Evolutionary conservation across 2,797 vertebrate genomes (phyloP).

Genomic region (Synanceia verrucosa): DNA sequence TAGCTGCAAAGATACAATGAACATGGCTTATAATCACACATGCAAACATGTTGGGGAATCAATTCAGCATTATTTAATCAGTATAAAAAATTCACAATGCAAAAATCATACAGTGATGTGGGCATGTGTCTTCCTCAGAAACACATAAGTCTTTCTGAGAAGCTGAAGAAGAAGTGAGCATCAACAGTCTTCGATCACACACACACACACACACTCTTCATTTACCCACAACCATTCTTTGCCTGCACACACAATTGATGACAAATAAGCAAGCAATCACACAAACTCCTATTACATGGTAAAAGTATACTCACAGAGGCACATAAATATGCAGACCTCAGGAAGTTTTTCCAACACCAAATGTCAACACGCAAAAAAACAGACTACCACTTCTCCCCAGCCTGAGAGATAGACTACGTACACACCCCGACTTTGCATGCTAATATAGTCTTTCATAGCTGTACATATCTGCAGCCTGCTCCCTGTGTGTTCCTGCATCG

Average conservation of each 20-base stretch:
- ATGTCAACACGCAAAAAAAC: conserved; percentile 60
- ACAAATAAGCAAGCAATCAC: conserved; percentile 73
- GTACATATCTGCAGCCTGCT: conserved; percentile 55
- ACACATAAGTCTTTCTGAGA: conserved; percentile 1
- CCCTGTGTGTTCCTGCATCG: conserved; percentile 73
- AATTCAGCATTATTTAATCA: not conserved
- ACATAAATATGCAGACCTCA: conserved; percentile 74
- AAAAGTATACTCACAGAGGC: conserved; percentile 79
- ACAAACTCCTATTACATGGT: conserved; percentile 72
- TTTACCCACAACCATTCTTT: conserved; percentile 62
- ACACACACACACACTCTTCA: conserved; percentile 43
- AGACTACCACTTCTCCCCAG: conserved; percentile 59
- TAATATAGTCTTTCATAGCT: conserved; percentile 59
- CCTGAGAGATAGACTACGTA: conserved; percentile 54
- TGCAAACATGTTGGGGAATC: not conserved
- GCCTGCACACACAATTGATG: conserved; percentile 36
- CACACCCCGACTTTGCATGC: conserved; percentile 34
- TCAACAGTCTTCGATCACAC: conserved; percentile 20
- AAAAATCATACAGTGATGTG: not conserved
- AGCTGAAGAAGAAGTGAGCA: conserved; percentile 21
- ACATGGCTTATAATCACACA: not conserved
- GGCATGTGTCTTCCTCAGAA: not conserved
- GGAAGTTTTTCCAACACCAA: conserved; percentile 73
- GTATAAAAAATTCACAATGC: not conserved
- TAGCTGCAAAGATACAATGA: not conserved